Conservation (phyloP, 2,113 vertebrate species). For the Zosterops lateralis region DNA sequence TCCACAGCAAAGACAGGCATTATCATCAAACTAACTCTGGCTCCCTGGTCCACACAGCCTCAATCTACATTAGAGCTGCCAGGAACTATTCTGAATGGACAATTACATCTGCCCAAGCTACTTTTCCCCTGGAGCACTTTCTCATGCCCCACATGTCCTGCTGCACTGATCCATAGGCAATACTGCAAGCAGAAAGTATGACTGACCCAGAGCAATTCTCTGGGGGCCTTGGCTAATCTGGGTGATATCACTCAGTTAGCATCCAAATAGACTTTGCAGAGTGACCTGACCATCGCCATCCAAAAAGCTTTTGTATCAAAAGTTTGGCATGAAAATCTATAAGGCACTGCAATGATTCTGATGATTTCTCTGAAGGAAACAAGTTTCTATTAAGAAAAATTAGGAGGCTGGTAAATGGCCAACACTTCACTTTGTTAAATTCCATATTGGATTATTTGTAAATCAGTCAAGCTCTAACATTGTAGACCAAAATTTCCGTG, state of each 20-base stretch:
- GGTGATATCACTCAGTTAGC: rapidly evolving
- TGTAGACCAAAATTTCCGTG: neutral
- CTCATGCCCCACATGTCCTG: neutral
- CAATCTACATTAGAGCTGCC: neutral
- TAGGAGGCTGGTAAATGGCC: neutral
- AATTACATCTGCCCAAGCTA: neutral
- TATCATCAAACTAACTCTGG: neutral
- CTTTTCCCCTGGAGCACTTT: neutral
- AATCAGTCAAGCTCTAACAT: neutral
- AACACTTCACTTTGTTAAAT: neutral
- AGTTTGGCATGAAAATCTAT: neutral
- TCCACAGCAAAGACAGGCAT: neutral
- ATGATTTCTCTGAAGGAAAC: neutral
- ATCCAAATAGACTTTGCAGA: neutral
- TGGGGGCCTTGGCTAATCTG: neutral
- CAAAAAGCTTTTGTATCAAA: neutral
- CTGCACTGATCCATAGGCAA: rapidly evolving
- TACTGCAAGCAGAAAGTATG: neutral
- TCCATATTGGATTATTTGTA: neutral
- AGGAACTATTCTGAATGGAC: neutral
- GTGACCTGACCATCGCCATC: neutral
- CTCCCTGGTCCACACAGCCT: neutral
- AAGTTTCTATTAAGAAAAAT: neutral
- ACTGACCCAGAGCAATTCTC: neutral
- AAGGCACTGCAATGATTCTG: neutral